Evolutionary conservation across 2,888 invertebrate species (phyloP).

Genomic region (Hirtodrosophila confusa): DNA sequence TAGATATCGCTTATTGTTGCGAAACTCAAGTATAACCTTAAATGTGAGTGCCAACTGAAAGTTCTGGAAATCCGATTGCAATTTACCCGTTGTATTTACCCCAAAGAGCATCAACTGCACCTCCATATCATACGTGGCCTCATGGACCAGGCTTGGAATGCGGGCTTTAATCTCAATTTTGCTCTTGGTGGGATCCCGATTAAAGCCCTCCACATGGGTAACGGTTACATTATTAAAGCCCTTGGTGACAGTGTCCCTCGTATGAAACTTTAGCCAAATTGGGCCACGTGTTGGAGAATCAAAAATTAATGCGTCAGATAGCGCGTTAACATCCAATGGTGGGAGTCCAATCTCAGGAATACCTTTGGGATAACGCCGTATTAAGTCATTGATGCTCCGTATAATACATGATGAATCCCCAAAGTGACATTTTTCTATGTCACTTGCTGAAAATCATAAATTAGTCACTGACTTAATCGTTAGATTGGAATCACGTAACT

Average conservation of each 20-base stretch:
- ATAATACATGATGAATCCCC: conserved; percentile 46
- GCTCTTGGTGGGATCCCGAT: conserved; percentile 46
- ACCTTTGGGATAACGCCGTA: conserved; percentile 47
- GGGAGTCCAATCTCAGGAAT: conserved; percentile 53
- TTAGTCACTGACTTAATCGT: background rate
- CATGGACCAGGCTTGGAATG: conserved; percentile 46
- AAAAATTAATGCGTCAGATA: conserved; percentile 9
- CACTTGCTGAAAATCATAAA: conserved; percentile 35
- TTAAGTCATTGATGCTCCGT: conserved; percentile 43
- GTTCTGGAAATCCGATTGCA: conserved; percentile 54
- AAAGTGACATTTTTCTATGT: conserved; percentile 57
- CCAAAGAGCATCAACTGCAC: conserved; percentile 37
- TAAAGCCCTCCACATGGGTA: conserved; percentile 58
- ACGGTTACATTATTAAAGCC: conserved; percentile 61
- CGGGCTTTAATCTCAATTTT: conserved; percentile 45
- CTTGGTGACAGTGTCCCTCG: conserved; percentile 22
- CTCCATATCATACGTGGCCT: conserved; percentile 39
- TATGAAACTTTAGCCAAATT: conserved; percentile 40
- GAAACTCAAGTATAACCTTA: conserved; percentile 51
- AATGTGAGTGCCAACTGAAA: conserved; percentile 37
- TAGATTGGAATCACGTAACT: background rate
- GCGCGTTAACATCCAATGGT: conserved; percentile 26
- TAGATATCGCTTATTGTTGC: conserved; percentile 53
- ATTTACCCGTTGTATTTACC: conserved; percentile 51
- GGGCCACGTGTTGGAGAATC: conserved; percentile 13